Base-by-base conservation (phyloP, 2,113 vertebrate genomes). In the Zapornia atra region DNA sequence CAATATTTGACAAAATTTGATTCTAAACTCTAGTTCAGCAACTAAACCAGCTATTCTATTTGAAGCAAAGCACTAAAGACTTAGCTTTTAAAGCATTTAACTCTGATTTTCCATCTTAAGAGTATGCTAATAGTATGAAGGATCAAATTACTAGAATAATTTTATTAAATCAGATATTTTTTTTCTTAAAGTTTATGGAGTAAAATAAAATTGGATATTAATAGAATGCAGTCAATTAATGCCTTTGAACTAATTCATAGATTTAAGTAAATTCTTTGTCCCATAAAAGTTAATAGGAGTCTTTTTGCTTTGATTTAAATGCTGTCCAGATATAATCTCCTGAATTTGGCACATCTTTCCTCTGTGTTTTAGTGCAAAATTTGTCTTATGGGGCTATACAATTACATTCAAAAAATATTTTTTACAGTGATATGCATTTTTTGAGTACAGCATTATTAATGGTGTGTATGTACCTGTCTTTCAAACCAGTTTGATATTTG, bases 81-180 rank as follows among this genome's bases (percentile, higher is more conserved):
- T 9, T 73, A 79, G 14, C 82, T 96, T 96, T 96, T 81, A 78
- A 86, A 92, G 88, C 26, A 51, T 93, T 83, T 70, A 66, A 81
- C 64, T 97, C 61, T 51, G 56, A 75, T 94, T 97, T 96, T 96
- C 61, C 95, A 96, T 95, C 96, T 95, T 88, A 94, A 94, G 96
- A 78, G 88, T 90, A 97, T 97, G 96, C 56, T 97, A 96, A 96
- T 95, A 44, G 40, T 18, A 10, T 13, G 50, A 92, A 66, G 38
- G 88, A 94, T 90, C 42, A 81, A 94, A 94, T 90, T 96, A 44
- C 24, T 48, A 15, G 64, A 89, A 96, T 94, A 88, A 81, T 92
- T 88, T 64, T 94, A 71, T 44, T 24, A 92, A 94, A 78, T 84
- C 56, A 60, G 82, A 56, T 76, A 12, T 66, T 90, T 84, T 66